Conservation (phyloP, 2,113 vertebrate species). For the Patagioenas fasciata region DNA sequence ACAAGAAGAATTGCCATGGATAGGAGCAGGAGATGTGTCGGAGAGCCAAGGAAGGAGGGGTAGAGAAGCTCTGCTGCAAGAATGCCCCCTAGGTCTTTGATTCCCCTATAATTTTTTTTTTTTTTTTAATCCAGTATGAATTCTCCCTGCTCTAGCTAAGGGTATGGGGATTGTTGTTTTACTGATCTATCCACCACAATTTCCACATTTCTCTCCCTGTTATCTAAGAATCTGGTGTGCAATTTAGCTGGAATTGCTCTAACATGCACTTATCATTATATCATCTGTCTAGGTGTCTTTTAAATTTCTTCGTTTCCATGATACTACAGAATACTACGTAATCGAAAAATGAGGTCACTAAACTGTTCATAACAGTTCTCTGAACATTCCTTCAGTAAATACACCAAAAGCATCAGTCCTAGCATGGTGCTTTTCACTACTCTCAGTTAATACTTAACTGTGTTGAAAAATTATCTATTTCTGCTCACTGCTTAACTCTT, state of each 20-base stretch:
- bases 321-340: neutral
- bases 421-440: neutral
- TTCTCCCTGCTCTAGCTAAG: neutral
- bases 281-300: neutral
- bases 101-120: neutral
- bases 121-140: neutral
- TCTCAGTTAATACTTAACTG: neutral
- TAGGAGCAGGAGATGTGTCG: neutral
- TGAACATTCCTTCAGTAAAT: neutral
- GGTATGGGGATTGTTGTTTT: neutral
- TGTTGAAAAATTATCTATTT: neutral
- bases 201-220: neutral
- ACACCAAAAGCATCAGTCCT: neutral
- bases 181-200: neutral
- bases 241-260: conserved; percentile 15
- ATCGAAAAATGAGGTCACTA: neutral
- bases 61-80: neutral
- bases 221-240: neutral
- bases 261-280: neutral
- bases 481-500: neutral
- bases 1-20: neutral
- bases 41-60: neutral
- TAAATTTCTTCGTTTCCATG: neutral
- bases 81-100: neutral
- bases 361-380: neutral